A percentile compares a stretch with the other conserved stretches of the same genome.
Evolutionary conservation across 2,888 invertebrate species (phyloP).

Genomic region (Cecidostiba fungosa): DNA sequence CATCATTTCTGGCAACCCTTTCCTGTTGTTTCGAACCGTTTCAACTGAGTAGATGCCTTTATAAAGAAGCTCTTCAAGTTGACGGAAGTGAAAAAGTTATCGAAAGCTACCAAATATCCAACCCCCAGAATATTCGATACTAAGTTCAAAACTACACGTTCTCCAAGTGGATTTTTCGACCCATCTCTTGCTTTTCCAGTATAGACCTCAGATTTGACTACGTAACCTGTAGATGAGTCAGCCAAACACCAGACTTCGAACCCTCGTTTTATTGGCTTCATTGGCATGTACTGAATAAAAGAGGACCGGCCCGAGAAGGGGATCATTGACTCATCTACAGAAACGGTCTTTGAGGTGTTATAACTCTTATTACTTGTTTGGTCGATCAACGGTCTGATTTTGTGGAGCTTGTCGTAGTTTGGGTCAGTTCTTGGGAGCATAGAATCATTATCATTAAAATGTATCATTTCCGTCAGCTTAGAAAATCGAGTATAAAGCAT

Average conservation of each 20-base stretch:
- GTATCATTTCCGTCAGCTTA: too few relatives aligned
- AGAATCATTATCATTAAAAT: too few relatives aligned
- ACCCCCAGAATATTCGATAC: conserved; percentile 21
- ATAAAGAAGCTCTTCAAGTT: conserved; percentile 41
- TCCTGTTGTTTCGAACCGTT: conserved; percentile 51
- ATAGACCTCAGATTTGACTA: conserved; percentile 52
- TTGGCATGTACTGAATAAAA: conserved; percentile 60
- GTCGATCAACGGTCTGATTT: conserved; percentile 53
- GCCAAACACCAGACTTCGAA: conserved; percentile 57
- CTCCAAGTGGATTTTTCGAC: conserved; percentile 52
- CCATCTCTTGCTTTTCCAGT: conserved; percentile 52
- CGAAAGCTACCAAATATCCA: conserved; percentile 49
- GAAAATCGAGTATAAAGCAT: too few relatives aligned
- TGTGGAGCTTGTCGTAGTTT: conserved; percentile 58
- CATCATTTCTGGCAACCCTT: conserved; percentile 56
- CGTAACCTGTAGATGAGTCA: conserved; percentile 57
- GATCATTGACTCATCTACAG: too few relatives aligned
- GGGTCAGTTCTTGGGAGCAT: conserved; percentile 53
- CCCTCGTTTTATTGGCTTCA: conserved; percentile 56
- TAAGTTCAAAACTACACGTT: conserved; percentile 56
- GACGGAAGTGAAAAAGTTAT: conserved; percentile 51
- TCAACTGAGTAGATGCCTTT: conserved; percentile 55
- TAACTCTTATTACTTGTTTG: too few relatives aligned
- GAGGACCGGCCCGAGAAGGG: too few relatives aligned
- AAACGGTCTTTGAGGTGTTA: too few relatives aligned